phyloP scores from a whole-genome alignment of 2,113 vertebrate genomes.

The Clupea harengus region DNA sequence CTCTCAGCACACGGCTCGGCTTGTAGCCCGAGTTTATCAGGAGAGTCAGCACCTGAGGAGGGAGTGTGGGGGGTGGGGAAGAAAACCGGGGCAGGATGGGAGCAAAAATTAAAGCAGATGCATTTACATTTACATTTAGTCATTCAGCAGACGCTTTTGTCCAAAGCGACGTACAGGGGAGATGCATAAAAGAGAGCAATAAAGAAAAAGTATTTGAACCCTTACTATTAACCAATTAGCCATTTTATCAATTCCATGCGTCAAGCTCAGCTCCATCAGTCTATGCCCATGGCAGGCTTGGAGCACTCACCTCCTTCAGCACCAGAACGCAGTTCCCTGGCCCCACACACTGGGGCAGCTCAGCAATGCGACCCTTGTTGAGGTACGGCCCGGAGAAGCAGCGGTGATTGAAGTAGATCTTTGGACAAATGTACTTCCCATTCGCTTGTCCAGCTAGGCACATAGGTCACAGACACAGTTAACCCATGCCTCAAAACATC shows the following conservation, averaged over 20 bases:
- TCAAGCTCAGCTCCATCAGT: background rate
- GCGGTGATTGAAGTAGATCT: conserved; percentile 98
- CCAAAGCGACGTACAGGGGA: too few relatives aligned
- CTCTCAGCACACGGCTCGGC: conserved; percentile 92
- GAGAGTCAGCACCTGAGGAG: conserved; percentile 84
- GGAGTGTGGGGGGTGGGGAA: background rate
- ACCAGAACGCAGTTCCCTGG: conserved; percentile 95
- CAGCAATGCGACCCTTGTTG: conserved; percentile 96
- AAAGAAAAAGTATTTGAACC: background rate
- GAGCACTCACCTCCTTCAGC: conserved; percentile 87
- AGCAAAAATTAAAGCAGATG: background rate
- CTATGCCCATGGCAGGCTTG: background rate
- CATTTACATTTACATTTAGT: too few relatives aligned
- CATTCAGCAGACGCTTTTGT: too few relatives aligned
- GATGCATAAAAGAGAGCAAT: background rate
- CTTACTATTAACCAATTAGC: background rate
- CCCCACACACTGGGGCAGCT: conserved; percentile 95
- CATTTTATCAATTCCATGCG: background rate
- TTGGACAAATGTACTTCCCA: conserved; percentile 94
- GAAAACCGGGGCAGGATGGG: background rate
- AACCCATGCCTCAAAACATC: background rate
- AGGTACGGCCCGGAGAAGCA: conserved; percentile 98
- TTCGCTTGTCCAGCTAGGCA: conserved; percentile 71
- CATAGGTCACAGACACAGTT: background rate
- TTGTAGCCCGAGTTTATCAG: conserved; percentile 98